Evolutionary conservation across 2,797 vertebrate genomes (phyloP).

Genomic region (Dermochelys coriacea): DNA sequence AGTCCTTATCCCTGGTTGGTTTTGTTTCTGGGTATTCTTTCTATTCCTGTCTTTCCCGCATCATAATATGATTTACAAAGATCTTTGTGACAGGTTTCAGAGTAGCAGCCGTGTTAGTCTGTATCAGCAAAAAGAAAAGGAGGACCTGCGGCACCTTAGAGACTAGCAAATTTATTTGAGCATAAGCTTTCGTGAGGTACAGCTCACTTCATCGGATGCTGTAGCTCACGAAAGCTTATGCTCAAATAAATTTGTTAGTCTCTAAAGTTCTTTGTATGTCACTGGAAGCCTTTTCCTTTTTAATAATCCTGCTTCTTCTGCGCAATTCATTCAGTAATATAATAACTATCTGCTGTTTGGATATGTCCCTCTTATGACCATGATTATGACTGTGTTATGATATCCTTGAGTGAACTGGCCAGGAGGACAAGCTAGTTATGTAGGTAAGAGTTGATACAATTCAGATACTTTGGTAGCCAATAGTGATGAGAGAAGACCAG

Average conservation of each 20-base stretch:
- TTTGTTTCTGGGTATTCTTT: not conserved
- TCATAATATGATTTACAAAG: slow-evolving; percentile 24
- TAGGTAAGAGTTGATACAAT: not conserved
- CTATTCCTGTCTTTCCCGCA: slow-evolving; percentile 24
- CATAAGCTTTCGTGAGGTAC: too few relatives aligned
- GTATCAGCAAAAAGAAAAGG: too few relatives aligned
- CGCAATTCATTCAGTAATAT: not conserved
- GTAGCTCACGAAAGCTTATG: too few relatives aligned
- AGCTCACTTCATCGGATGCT: too few relatives aligned
- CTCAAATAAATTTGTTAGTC: too few relatives aligned
- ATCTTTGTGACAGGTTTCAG: not conserved
- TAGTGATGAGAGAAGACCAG: not conserved
- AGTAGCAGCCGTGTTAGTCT: too few relatives aligned
- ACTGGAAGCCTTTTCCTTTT: not conserved
- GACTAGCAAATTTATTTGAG: too few relatives aligned
- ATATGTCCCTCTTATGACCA: not conserved
- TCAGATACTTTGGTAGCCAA: not conserved
- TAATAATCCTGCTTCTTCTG: not conserved
- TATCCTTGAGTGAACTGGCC: not conserved
- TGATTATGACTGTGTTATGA: not conserved
- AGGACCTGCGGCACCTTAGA: too few relatives aligned
- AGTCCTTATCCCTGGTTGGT: not conserved
- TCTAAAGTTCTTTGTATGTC: not conserved
- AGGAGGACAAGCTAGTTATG: not conserved
- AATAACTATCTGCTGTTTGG: not conserved